Evolutionary conservation across 2,888 invertebrate species (phyloP), one percentile per base, ranked within the genome.

Genomic region (Hylaea fasciaria): DNA sequence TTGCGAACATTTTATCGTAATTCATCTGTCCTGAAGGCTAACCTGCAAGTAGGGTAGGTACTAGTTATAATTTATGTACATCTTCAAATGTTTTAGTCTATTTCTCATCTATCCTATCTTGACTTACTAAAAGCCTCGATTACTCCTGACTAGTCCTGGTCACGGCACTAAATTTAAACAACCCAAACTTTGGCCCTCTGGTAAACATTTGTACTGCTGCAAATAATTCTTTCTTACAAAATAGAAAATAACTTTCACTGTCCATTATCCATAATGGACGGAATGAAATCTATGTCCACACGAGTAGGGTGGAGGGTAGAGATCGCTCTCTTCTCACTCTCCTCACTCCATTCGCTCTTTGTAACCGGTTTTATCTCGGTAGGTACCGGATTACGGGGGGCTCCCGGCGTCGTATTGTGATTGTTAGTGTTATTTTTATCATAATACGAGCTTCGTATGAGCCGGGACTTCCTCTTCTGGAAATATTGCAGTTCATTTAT

Each of bases 211-310:
- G n/a, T n/a, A n/a, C n/a, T n/a, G n/a, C n/a, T n/a, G n/a, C n/a
- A n/a, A n/a, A n/a, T n/a, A n/a, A n/a, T n/a, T n/a, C n/a, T n/a
- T n/a, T n/a, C n/a, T n/a, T n/a, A n/a, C 44, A 37, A 29, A 48
- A 55, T 48, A 22, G 35, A 48, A 41, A 51, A 47, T 49, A 45
- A 29, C 53, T 43, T 53, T 37, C 13, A 3, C 44, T n/a, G 53
- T 55, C 50, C 50, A 55, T 60, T 60, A 55, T 35, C 45, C 46
- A 60, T 60, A 60, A 60, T 59, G 49, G 45, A 12, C 29, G 22
- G 41, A 58, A 58, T 52, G 28, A 58, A 53, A 52, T 37, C 28
- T 47, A 52, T 48, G 47, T 58, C 47, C 37, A 47, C 52, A 14
- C 46, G 14, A 16, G 5, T 13, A 13, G 35, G 16, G 39, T 16